phyloP scores from a whole-genome alignment of 2,113 vertebrate genomes.

The Sylvia atricapilla region DNA sequence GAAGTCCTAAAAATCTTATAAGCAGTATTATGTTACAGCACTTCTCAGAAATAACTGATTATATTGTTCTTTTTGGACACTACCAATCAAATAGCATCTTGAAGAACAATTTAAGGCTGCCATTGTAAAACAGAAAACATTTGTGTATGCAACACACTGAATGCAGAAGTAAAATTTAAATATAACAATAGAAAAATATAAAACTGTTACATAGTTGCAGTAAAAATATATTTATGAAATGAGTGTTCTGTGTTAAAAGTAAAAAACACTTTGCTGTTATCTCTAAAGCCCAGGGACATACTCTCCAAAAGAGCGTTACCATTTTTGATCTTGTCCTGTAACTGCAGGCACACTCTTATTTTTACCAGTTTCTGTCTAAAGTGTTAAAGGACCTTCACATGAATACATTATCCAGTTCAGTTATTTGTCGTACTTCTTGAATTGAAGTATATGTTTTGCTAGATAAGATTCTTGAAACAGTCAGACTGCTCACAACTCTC shows the following conservation, averaged over 20 bases:
- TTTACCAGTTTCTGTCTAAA: not conserved
- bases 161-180: not conserved
- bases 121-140: not conserved
- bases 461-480: not conserved
- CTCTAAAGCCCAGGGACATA: not conserved
- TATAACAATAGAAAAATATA: not conserved
- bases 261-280: not conserved
- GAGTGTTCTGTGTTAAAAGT: not conserved
- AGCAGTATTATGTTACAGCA: not conserved
- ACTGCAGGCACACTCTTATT: not conserved
- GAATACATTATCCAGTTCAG: not conserved
- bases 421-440: not conserved
- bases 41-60: not conserved
- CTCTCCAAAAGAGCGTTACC: not conserved
- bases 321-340: not conserved
- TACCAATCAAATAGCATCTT: not conserved
- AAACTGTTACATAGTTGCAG: not conserved
- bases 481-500: not conserved
- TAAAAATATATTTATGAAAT: not conserved
- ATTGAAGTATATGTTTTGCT: not conserved
- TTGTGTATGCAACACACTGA: not conserved
- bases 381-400: not conserved
- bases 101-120: not conserved
- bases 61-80: not conserved
- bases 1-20: not conserved